Evolutionary conservation across 2,797 vertebrate genomes (phyloP), one percentile per base, ranked within the genome.

Genomic region (Acanthornis magna): DNA sequence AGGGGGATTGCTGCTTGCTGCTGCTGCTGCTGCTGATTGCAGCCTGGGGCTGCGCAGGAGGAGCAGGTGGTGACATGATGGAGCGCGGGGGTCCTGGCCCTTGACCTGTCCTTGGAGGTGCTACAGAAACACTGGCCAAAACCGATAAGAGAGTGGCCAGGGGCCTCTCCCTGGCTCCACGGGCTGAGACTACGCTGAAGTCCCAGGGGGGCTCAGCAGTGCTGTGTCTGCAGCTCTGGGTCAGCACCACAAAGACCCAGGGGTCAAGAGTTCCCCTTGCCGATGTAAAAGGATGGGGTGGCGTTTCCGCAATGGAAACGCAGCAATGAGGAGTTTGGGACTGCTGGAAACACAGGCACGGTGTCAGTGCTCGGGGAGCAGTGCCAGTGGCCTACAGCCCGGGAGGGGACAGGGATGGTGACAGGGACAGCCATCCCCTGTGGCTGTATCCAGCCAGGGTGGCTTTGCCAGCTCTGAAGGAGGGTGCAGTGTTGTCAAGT

Each of bases 231-330:
- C 84, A 81, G 72, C 71, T 30, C 54, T 19, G 67, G 89, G 58
- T 60, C 91, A 83, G 73, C 89, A 40, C 36, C 66, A 20, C 92
- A 50, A 7, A 53, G 29, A 43, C 27, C 63, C 2, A 0, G 38
- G n/a, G 94, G 94, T 85, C 91, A 89, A 63, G 78, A 87, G 92
- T 70, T 89, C 76, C 85, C 66, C 38, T 63, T 67, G 23, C 80
- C 25, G 1, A 53, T 90, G 80, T 79, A 75, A 93, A 91, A 96
- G 73, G 91, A 95, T 95, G 85, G 89, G 95, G 88, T 78, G 89
- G 89, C 3, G 76, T 76, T 96, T 97, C 95, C 81, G 71, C 84
- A 36, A 25, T 89, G 93, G 93, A 93, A 96, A 84, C 10, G 1
- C 29, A 4, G 53, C 72, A 20, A 25, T 3, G 73, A 61, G 63